Evolutionary conservation across 2,113 vertebrate species (phyloP), one percentile per base, ranked within the genome.

Genomic region (Cavia porcellus): DNA sequence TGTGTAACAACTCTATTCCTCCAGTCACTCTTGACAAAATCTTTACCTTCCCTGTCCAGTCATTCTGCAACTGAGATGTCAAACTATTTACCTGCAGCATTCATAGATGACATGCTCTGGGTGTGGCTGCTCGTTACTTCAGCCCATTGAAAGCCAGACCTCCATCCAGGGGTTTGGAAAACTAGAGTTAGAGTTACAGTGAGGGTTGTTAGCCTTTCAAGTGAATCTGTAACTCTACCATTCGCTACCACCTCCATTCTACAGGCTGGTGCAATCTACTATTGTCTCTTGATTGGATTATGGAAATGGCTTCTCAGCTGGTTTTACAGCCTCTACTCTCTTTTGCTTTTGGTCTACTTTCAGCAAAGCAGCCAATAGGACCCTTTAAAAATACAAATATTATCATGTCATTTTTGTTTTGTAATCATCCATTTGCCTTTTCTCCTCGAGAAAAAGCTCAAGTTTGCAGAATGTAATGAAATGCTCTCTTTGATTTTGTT

Each of bases 391-490:
- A 92, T 72, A 59, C 52, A 79, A 62, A 62, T 64, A 35, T 22
- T n/a, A 52, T 79, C n/a, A 28, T 52, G 59, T 82, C n/a, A n/a
- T 2, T 42, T 75, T 28, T 84, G 77, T 96, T 83, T 93, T n/a
- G 24, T 59, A 64, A 66, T 75, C 86, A n/a, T 88, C 89, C 68
- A 64, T 59, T 82, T 92, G 35, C 75, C 93, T 90, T 92, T 72
- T 24, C 79, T 25, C 24, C 35, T 72, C 32, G 42, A 74, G 50
- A 42, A 70, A 38, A 84, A 84, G 47, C 74, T n/a, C 8, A 50
- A 45, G 13, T 79, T 47, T 87, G 55, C 11, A 12, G 50, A 50
- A 77, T 20, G 75, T 86, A 80, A 15, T 22, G 55, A 80, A 82
- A 55, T 5, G 38, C 42, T n/a, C 50, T 70, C 32, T 70, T 0